phyloP scores from a whole-genome alignment of 1,140 invertebrate species.

The Choristoneura fumiferana region DNA sequence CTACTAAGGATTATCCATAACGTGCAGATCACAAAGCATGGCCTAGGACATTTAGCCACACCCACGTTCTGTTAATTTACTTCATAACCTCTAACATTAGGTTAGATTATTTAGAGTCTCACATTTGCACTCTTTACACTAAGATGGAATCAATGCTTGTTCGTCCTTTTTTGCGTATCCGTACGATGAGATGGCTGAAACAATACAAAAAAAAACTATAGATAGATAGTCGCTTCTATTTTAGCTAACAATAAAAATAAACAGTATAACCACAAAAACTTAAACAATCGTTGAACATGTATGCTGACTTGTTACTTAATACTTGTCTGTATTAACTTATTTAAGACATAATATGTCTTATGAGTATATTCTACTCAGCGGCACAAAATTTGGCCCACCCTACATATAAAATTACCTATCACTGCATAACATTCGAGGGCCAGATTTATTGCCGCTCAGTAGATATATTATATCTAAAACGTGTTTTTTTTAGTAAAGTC shows the following conservation, averaged over 20 bases:
- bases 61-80: not conserved
- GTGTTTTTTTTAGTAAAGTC: too few relatives aligned
- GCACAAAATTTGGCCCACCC: too few relatives aligned
- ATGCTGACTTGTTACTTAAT: too few relatives aligned
- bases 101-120: too few relatives aligned
- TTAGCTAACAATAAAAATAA: not conserved
- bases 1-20: constrained; percentile 1
- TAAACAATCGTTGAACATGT: too few relatives aligned
- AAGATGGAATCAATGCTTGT: not conserved
- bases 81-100: not conserved
- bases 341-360: too few relatives aligned
- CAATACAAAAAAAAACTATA: constrained; percentile 39
- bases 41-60: not conserved
- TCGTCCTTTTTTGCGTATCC: constrained; percentile 83
- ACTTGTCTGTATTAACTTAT: not conserved
- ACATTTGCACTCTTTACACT: not conserved
- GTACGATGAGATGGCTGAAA: constrained; percentile 87
- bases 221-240: constrained; percentile 2
- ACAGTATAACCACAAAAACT: too few relatives aligned
- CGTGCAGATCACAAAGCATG: not conserved
- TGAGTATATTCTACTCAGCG: not conserved
- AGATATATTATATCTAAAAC: too few relatives aligned
- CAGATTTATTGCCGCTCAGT: too few relatives aligned
- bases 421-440: too few relatives aligned
- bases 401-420: too few relatives aligned